phyloP scores from a whole-genome alignment of 2,888 invertebrate genomes.

The Heliconius erato region DNA sequence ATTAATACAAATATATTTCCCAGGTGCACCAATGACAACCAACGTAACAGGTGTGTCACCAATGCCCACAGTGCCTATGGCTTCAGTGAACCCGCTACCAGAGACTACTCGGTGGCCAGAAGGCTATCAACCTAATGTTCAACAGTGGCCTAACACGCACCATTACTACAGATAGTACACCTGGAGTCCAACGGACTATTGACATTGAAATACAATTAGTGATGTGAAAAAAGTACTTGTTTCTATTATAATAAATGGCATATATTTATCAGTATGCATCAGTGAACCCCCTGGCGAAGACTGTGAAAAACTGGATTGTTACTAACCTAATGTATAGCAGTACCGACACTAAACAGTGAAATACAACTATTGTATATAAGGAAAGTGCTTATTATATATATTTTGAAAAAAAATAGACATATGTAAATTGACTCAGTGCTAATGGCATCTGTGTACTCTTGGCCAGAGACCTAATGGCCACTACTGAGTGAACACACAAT shows the following conservation, averaged over 20 bases:
- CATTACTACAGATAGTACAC: conserved; percentile 86
- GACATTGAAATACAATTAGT: conserved; percentile 1
- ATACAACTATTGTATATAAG: no score
- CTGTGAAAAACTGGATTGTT: no score
- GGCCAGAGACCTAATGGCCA: no score
- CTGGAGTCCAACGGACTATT: conserved; percentile 5
- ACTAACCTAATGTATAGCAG: no score
- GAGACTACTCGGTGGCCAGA: conserved; percentile 61
- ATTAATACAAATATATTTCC: conserved; percentile 1
- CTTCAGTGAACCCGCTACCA: conserved; percentile 55
- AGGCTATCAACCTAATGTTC: conserved; percentile 58
- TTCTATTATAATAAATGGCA: background rate
- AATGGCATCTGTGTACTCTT: no score
- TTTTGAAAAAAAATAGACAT: no score
- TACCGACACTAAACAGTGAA: no score
- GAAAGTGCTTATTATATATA: no score
- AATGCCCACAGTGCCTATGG: conserved; percentile 55
- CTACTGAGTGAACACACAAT: no score
- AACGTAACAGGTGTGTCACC: conserved; percentile 60
- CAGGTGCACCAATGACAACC: conserved; percentile 63
- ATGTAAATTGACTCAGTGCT: no score
- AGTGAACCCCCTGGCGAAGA: background rate
- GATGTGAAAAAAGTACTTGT: conserved; percentile 6
- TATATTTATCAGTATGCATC: background rate
- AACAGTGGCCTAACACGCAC: conserved; percentile 80